Evolutionary conservation across 92 coral and sea anemone species (phyloP).

Genomic region (Porites rus): DNA sequence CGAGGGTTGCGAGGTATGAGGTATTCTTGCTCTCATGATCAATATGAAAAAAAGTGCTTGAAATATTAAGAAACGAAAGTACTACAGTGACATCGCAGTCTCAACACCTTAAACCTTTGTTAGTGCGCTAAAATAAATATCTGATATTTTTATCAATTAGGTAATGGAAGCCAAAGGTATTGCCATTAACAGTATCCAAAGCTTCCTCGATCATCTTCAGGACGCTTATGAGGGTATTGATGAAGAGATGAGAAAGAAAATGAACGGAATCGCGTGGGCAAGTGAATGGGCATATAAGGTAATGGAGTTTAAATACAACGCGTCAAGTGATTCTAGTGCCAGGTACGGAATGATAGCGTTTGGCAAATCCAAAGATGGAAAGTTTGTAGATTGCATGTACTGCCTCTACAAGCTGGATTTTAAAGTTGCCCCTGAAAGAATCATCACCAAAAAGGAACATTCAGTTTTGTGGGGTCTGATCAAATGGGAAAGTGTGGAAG

Average conservation of each 20-base stretch:
- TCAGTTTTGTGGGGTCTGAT: slow-evolving; percentile 41
- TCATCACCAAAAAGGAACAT: slow-evolving; percentile 48
- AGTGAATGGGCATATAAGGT: slow-evolving; percentile 62
- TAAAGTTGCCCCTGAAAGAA: slow-evolving; percentile 60
- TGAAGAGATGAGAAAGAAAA: slow-evolving; percentile 51
- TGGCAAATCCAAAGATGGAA: slow-evolving; percentile 50
- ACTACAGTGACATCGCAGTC: slow-evolving; percentile 13
- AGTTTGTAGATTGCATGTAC: slow-evolving; percentile 62
- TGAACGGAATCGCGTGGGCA: slow-evolving; percentile 57
- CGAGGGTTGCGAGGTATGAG: slow-evolving; percentile 63
- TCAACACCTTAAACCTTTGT: slow-evolving; percentile 4
- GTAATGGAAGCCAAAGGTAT: slow-evolving; percentile 54
- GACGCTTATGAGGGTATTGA: slow-evolving; percentile 65
- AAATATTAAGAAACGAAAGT: slow-evolving; percentile 1
- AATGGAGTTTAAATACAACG: slow-evolving; percentile 55
- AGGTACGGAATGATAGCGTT: slow-evolving; percentile 65
- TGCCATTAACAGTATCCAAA: slow-evolving; percentile 31
- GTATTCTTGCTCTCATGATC: not conserved
- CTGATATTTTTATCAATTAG: slow-evolving; percentile 12
- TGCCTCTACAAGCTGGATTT: slow-evolving; percentile 63
- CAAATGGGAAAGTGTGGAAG: slow-evolving; percentile 41
- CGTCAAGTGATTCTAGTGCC: slow-evolving; percentile 47
- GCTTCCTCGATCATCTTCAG: slow-evolving; percentile 44
- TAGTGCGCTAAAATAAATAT: not conserved
- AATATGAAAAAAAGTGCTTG: not conserved